Base-by-base conservation (phyloP, 2,113 vertebrate genomes). In the Tychaedon coryphoeus region DNA sequence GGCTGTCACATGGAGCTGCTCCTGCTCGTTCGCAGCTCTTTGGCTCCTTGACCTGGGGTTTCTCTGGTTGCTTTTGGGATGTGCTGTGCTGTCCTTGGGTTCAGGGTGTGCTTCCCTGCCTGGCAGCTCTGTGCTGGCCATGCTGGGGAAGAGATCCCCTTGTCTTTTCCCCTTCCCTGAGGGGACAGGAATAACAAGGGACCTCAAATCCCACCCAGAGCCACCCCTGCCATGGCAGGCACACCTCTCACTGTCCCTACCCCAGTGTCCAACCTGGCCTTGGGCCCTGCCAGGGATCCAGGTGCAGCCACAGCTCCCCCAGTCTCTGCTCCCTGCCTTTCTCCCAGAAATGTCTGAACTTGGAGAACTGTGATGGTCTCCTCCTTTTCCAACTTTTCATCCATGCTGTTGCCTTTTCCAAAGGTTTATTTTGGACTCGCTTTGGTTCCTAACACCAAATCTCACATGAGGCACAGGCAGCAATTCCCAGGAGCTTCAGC, bases 391-490 rank as follows among this genome's bases (percentile, higher is more conserved):
- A 14, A 20, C 17, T 26, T 56, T 75, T 67, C 9, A 3, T 12
- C 28, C 25, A 12, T 36, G 31, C 48, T 60, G 5, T 24, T 82
- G 42, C 71, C 38, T 72, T 72, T 65, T 47, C 64, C 69, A 43
- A 33, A 38, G 40, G 33, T 16, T 40, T n/a, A 0, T 25, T 67
- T 50, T 50, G 48, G 54, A 22, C 33, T 4, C 31, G 1, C 50
- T 89, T 79, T 8, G 2, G 22, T 69, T 40, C 22, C 29, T 31
- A 5, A 5, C 29, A 31, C 6, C 48, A 25, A 8, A 62, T n/a
- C 28, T 53, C 23, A 13, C 0, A 0, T 3, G 62, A 48, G 38
- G 43, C 34, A 22, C 23, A 1, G 5, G 47, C 40, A 73, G 14
- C 20, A 69, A 23, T 45, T 69, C 57, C 15, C 66, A 43, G 61